Conservation (phyloP, 2,113 vertebrate genomes). For the Delphinapterus leucas region DNA sequence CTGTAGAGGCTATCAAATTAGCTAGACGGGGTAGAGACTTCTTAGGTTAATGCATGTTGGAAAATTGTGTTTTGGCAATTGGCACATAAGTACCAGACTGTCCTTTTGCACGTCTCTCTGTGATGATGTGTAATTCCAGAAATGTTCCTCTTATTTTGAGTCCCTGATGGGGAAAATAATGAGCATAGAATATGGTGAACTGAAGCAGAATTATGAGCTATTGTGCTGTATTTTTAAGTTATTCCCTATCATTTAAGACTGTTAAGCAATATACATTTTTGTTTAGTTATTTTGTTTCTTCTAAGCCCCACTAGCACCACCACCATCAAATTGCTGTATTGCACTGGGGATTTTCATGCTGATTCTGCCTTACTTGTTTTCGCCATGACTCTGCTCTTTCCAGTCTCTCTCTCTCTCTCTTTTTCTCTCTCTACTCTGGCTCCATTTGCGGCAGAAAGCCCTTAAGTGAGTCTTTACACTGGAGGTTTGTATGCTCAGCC, state of each 20-base stretch:
- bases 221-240: neutral
- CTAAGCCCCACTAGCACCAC: neutral
- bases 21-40: fast-evolving
- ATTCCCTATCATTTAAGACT: neutral
- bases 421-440: neutral
- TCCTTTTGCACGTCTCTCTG: neutral
- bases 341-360: neutral
- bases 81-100: neutral
- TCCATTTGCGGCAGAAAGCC: constrained; percentile 42
- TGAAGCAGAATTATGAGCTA: neutral
- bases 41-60: neutral
- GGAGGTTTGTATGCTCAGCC: constrained; percentile 74
- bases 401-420: neutral
- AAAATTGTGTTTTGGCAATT: neutral
- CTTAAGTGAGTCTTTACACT: constrained; percentile 53
- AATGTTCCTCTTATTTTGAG: constrained; percentile 29
- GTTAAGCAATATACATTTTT: neutral
- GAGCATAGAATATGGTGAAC: neutral
- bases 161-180: constrained; percentile 17
- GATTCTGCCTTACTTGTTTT: neutral
- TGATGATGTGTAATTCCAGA: neutral
- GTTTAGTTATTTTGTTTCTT: neutral
- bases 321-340: neutral
- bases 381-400: neutral
- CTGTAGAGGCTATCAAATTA: neutral